Percentiles rank a stretch among this genome's conserved stretches.
Conservation (phyloP, 2,888 invertebrate species). For the Drosophila putrida region DNA sequence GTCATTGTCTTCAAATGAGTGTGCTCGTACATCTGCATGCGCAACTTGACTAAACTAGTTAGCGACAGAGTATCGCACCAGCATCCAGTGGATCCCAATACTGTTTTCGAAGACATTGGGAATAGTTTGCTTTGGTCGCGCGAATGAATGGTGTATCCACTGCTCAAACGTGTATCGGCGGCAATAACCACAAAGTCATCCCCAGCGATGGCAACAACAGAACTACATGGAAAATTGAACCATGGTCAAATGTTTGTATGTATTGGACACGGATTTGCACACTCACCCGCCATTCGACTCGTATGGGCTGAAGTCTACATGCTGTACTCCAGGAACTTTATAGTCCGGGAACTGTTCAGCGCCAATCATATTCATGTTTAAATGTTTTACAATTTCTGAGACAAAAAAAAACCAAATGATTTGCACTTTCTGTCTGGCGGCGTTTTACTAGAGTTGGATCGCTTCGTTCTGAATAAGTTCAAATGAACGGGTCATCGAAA, state of each 20-base stretch:
- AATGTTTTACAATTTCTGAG: conserved; percentile 25
- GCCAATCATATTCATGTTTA: conserved; percentile 70
- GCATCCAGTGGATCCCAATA: conserved; percentile 98
- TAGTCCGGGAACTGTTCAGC: conserved; percentile 84
- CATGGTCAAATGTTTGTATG: not conserved
- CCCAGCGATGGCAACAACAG: conserved; percentile 97
- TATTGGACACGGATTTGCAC: not conserved
- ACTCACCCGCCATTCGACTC: conserved; percentile 92
- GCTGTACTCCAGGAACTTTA: conserved; percentile 85
- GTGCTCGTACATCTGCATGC: conserved; percentile 97
- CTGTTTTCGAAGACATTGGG: conserved; percentile 91
- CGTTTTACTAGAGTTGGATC: too few relatives aligned
- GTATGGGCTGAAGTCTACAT: conserved; percentile 89
- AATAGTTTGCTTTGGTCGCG: conserved; percentile 95
- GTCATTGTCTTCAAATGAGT: conserved; percentile 97
- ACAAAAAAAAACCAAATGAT: conserved; percentile 62
- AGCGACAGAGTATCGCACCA: conserved; percentile 98
- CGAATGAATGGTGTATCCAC: conserved; percentile 96
- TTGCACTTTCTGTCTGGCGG: conserved; percentile 72
- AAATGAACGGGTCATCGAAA: too few relatives aligned
- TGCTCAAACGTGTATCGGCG: conserved; percentile 96
- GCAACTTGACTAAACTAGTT: conserved; percentile 92
- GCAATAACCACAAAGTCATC: conserved; percentile 98
- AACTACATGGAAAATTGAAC: conserved; percentile 87
- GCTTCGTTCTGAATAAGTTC: too few relatives aligned